phyloP scores from a whole-genome alignment of 2,888 invertebrate species.

The Lithophane semibrunnea region DNA sequence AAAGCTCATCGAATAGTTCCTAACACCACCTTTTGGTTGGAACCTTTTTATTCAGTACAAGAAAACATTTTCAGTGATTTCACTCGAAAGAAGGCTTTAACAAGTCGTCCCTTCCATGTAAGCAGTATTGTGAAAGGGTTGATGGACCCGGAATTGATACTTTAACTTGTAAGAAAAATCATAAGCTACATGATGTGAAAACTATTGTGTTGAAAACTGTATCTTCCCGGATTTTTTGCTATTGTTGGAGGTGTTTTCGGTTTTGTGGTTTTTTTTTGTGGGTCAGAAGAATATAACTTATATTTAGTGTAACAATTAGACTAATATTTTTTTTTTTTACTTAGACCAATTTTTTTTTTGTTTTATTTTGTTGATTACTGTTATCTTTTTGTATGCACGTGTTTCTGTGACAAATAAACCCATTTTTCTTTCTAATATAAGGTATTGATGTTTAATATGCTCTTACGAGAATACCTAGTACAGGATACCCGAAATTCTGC shows the following conservation, averaged over 20 bases:
- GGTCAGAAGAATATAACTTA: neutral
- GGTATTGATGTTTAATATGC: neutral
- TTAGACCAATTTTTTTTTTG: too few relatives aligned
- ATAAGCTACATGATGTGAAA: neutral
- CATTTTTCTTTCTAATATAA: too few relatives aligned
- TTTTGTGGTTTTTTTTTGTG: neutral
- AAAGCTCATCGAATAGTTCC: neutral
- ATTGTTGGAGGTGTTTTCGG: conserved; percentile 1
- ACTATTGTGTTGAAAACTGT: neutral
- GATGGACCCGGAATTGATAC: conserved; percentile 13
- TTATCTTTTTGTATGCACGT: too few relatives aligned
- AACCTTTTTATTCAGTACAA: conserved; percentile 10
- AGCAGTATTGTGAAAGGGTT: conserved; percentile 11
- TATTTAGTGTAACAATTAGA: too few relatives aligned
- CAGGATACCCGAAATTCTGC: neutral
- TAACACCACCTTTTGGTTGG: neutral
- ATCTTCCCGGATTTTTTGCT: neutral
- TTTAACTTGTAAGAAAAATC: conserved; percentile 15
- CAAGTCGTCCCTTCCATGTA: conserved; percentile 1
- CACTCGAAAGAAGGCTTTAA: conserved; percentile 8
- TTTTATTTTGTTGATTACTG: too few relatives aligned
- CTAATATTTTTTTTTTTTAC: too few relatives aligned
- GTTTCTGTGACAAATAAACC: too few relatives aligned
- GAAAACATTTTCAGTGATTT: conserved; percentile 28
- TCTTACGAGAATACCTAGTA: neutral